Evolutionary conservation across 2,888 invertebrate species (phyloP).

Genomic region (Drosophila formosana): DNA sequence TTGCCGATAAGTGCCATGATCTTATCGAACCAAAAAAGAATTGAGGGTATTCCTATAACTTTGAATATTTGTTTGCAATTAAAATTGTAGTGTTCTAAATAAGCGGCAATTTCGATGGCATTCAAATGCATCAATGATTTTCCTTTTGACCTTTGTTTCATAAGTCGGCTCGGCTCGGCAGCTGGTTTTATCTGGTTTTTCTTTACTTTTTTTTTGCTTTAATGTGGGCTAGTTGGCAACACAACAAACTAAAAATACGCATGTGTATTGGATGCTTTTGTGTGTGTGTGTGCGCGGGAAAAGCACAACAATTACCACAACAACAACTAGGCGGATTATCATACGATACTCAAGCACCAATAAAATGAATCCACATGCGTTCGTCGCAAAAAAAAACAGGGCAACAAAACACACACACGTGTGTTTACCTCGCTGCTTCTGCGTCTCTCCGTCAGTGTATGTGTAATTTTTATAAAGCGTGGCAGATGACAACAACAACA

Average conservation of each 20-base stretch:
- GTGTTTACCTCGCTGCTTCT: constrained; percentile 4
- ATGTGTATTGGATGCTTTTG: constrained; percentile 5
- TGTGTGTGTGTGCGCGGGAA: constrained; percentile 62
- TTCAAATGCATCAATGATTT: constrained; percentile 1
- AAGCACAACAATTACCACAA: constrained; percentile 58
- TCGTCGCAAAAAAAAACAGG: constrained; percentile 35
- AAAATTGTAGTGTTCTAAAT: not conserved
- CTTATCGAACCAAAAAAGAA: not conserved
- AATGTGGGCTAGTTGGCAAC: constrained; percentile 44
- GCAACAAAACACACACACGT: constrained; percentile 21
- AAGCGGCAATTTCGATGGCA: not conserved
- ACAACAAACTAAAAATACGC: constrained; percentile 42
- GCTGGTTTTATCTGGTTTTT: constrained; percentile 28
- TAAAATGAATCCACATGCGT: constrained; percentile 81
- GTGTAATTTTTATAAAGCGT: constrained; percentile 36
- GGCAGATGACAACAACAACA: constrained; percentile 24
- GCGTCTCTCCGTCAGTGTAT: constrained; percentile 10
- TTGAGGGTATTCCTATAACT: not conserved
- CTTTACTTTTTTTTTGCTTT: constrained; percentile 7
- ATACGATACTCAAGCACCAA: constrained; percentile 80
- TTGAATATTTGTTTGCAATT: not conserved
- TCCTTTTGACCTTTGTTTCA: constrained; percentile 17
- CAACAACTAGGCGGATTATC: constrained; percentile 65
- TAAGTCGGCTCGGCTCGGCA: constrained; percentile 12
- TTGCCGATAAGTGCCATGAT: not conserved